phyloP scores from a whole-genome alignment of 2,113 vertebrate genomes.

The Cyanistes caeruleus region DNA sequence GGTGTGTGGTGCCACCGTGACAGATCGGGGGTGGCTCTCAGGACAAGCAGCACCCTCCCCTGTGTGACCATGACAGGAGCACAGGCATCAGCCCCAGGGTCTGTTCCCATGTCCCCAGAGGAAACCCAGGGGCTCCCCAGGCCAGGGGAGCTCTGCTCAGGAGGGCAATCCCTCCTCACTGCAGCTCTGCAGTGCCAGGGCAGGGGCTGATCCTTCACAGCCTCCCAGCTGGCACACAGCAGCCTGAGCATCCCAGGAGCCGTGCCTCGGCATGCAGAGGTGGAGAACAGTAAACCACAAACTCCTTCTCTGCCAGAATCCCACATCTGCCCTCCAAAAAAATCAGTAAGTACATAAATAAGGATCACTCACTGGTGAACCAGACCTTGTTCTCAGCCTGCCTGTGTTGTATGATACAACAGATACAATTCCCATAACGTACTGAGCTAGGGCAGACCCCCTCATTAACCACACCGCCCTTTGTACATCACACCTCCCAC shows the following conservation, averaged over 20 bases:
- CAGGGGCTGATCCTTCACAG: background rate
- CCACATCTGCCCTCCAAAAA: background rate
- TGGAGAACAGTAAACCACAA: background rate
- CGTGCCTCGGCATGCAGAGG: background rate
- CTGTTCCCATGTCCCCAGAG: fast-evolving
- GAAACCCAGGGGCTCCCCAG: fast-evolving
- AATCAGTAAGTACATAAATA: background rate
- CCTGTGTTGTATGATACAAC: background rate
- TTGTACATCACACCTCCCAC: background rate
- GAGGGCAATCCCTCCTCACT: background rate
- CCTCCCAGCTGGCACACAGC: background rate
- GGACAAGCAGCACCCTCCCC: background rate
- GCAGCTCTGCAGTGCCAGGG: background rate
- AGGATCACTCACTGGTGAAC: fast-evolving
- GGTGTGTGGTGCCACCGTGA: background rate
- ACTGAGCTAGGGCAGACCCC: background rate
- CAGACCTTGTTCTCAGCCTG: background rate
- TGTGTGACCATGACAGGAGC: background rate
- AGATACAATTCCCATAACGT: background rate
- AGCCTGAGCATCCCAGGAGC: background rate
- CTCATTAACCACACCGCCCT: background rate
- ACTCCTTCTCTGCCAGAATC: background rate
- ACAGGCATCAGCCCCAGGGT: fast-evolving
- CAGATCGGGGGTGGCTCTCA: background rate
- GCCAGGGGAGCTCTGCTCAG: background rate